Evolutionary conservation across 2,888 invertebrate species (phyloP).

Genomic region (Neelides folsomi): DNA sequence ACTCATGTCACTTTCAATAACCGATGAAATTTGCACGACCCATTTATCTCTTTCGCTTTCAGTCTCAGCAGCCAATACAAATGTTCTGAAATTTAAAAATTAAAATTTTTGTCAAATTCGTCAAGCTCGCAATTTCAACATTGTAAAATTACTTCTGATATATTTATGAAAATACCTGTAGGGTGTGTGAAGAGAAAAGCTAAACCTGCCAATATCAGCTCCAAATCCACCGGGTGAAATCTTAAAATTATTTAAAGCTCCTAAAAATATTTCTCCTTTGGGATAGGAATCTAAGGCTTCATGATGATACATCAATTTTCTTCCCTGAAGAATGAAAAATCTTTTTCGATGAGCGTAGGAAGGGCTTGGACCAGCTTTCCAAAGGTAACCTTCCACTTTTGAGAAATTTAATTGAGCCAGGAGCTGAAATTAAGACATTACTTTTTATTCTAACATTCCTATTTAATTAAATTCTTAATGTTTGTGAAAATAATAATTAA

Average conservation of each 20-base stretch:
- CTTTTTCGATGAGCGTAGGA: constrained; percentile 69
- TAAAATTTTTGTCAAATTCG: too few species aligned
- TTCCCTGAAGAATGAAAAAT: constrained; percentile 77
- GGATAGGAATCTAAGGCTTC: constrained; percentile 75
- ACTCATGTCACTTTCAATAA: constrained; percentile 17
- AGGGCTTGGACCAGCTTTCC: constrained; percentile 72
- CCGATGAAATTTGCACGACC: constrained; percentile 18
- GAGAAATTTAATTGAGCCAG: too few species aligned
- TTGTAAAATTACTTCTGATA: background rate
- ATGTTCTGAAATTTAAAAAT: constrained; percentile 16
- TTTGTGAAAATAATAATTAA: too few species aligned
- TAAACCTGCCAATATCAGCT: constrained; percentile 23
- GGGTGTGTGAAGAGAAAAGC: constrained; percentile 27
- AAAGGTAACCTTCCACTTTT: constrained; percentile 57
- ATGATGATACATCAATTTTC: constrained; percentile 86
- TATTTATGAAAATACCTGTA: constrained; percentile 12
- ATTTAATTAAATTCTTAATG: too few species aligned
- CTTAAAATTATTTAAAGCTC: constrained; percentile 36
- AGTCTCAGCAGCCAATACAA: constrained; percentile 26
- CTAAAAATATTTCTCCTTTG: constrained; percentile 79
- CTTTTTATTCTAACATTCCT: too few species aligned
- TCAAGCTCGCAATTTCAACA: too few species aligned
- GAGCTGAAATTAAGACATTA: too few species aligned
- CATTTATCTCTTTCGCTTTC: constrained; percentile 21
- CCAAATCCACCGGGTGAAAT: constrained; percentile 26